Conservation (phyloP, 2,113 vertebrate species). For the Leptobrachium ailaonicum region DNA sequence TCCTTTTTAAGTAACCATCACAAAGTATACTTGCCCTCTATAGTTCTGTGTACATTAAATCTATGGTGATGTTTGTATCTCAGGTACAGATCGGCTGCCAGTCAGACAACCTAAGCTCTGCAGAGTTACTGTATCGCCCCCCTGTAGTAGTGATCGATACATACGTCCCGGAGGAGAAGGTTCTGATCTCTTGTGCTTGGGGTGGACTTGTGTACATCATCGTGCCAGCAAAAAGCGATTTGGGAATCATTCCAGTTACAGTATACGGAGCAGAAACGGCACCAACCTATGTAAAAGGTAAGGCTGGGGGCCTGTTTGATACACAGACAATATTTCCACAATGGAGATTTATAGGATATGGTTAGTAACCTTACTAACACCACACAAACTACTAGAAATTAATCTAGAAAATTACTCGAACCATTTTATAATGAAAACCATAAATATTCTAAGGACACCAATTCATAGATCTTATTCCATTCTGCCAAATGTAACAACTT, state of each 20-base stretch:
- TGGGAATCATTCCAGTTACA: constrained; percentile 50
- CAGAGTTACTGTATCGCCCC: constrained; percentile 55
- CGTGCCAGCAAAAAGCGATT: constrained; percentile 59
- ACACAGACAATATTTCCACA: too few species aligned
- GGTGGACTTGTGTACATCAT: constrained; percentile 69
- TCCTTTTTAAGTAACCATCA: too few species aligned
- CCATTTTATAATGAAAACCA: too few species aligned
- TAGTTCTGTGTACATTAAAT: background rate
- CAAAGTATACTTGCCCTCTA: background rate
- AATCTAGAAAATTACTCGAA: too few species aligned
- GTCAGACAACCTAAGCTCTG: constrained; percentile 60
- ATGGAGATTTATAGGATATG: too few species aligned
- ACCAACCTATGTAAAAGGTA: constrained; percentile 72
- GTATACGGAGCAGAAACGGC: constrained; percentile 64
- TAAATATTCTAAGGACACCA: too few species aligned
- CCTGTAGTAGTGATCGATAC: constrained; percentile 59
- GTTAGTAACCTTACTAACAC: too few species aligned
- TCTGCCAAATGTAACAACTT: too few species aligned
- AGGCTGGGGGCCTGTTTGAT: background rate
- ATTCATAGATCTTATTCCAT: too few species aligned
- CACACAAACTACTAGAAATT: too few species aligned
- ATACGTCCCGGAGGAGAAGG: constrained; percentile 54
- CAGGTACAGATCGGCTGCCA: constrained; percentile 74
- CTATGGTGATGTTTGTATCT: background rate
- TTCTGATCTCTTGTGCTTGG: constrained; percentile 67